These are phyloP conservation scores for Lepilemur ruficaudatus DNA, from an alignment of 2,797 vertebrate genomes.

Conservation along the genomic window DNA sequence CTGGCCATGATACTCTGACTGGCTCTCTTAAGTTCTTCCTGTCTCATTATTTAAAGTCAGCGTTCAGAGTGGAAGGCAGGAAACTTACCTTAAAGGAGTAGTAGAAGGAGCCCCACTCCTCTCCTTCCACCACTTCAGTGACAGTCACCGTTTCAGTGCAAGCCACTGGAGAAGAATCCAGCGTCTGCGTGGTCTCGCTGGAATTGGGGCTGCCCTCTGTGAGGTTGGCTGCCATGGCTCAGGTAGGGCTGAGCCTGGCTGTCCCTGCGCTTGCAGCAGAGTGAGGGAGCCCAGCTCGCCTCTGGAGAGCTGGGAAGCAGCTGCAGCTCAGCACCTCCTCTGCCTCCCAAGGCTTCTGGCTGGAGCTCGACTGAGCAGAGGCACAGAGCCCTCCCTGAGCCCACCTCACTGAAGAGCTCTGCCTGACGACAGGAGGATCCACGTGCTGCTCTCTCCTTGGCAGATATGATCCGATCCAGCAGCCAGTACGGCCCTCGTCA, in stretches of 20 bases:
- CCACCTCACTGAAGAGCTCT: slow-evolving; percentile 60
- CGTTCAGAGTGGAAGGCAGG: background rate
- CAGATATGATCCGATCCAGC: background rate
- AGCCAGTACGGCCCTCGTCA: background rate
- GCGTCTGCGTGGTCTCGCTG: background rate
- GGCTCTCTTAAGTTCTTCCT: background rate
- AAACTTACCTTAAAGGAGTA: slow-evolving; percentile 81
- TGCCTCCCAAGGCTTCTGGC: slow-evolving; percentile 72
- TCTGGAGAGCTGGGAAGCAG: slow-evolving; percentile 25
- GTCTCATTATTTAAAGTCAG: background rate
- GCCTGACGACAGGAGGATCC: slow-evolving; percentile 45
- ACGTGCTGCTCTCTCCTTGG: background rate
- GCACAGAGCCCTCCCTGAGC: slow-evolving; percentile 46
- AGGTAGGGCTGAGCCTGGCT: background rate
- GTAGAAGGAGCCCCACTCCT: slow-evolving; percentile 84
- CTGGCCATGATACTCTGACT: background rate
- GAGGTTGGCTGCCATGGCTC: slow-evolving; percentile 75
- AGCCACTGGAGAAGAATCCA: slow-evolving; percentile 61
- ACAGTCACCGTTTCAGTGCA: slow-evolving; percentile 77
- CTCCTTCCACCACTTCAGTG: slow-evolving; percentile 73
- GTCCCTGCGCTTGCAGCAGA: slow-evolving; percentile 14
- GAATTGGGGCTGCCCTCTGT: slow-evolving; percentile 71
- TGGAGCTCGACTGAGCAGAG: slow-evolving; percentile 69
- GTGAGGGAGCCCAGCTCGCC: slow-evolving; percentile 54
- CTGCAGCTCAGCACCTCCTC: slow-evolving; percentile 70